Base-by-base conservation (phyloP, 2,888 invertebrate genomes). In the Barypeithes pellucidus region DNA sequence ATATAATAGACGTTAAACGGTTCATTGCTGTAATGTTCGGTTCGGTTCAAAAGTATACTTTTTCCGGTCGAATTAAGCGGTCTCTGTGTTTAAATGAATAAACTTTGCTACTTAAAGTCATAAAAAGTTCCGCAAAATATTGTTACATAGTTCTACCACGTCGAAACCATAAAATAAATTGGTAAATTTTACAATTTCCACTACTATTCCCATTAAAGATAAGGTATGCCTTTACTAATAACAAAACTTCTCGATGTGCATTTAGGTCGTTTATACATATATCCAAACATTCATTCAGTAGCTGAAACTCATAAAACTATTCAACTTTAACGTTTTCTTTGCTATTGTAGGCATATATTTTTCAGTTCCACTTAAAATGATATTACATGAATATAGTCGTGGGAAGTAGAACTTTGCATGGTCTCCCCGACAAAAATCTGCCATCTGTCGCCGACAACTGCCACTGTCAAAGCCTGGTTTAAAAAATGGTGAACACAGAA, bases 161-260 rank as follows among this genome's bases (percentile, higher is more conserved):
- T 67, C 57, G 36, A 36, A 47, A 52, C 52, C 41, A 67, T 54
- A 41, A 67, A 59, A 67, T 57, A 67, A 67, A 67, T 67, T 67
- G 52, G 29, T 14, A 52, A 67, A 54, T 57, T 67, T 67, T 67
- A 67, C 67, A 67, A 43, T 67, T 67, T 57, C 67, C 43, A 59
- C 57, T 67, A 67, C 67, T 41, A 68, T 68, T 59, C 50, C 61
- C 68, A 69, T 69, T 61, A 62, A 69, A 61, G 62, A 67, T 67
- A 57, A 57, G 54, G 33, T 57, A 57, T 57, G 33, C 54, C 54
- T 57, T 57, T 57, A 54, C 59, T 57, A 67, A 67, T 43, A 67
- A 67, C 57, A 41, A 57, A 67, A 67, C 39, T 41, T 67, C 39
- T 2, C 22, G 43, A 57, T 43, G 57, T 50, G 50, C 45, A 50